phyloP scores from a whole-genome alignment of 2,888 invertebrate genomes.

The Beris chalybata region DNA sequence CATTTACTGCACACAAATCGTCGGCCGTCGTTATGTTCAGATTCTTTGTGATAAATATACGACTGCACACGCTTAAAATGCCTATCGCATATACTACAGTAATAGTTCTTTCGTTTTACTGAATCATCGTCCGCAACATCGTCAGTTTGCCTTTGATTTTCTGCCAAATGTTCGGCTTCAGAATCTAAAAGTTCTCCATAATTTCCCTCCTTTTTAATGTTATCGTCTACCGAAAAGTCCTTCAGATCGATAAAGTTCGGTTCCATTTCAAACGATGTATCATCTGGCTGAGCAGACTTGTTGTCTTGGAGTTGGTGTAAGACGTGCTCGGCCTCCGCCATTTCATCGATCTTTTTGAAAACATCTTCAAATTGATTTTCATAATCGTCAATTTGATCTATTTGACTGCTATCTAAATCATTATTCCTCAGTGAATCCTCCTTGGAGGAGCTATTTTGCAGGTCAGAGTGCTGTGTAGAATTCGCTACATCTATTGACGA shows the following conservation, averaged over 20 bases:
- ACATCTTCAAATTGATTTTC: slow-evolving; percentile 1
- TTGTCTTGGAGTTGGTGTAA: slow-evolving; percentile 18
- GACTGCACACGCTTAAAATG: slow-evolving; percentile 68
- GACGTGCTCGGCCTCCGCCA: slow-evolving; percentile 29
- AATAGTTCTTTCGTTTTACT: background rate
- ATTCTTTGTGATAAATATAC: slow-evolving; percentile 73
- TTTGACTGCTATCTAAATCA: background rate
- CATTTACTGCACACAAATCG: slow-evolving; percentile 76
- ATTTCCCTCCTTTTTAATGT: too few species aligned
- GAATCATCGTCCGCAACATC: background rate
- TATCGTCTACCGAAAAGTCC: too few species aligned
- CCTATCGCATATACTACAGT: slow-evolving; percentile 46
- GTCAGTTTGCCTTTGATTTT: background rate
- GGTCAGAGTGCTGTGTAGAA: too few species aligned
- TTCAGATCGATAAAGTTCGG: too few species aligned
- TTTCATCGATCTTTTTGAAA: slow-evolving; percentile 26
- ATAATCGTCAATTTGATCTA: background rate
- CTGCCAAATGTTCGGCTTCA: background rate
- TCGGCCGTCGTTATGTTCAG: slow-evolving; percentile 65
- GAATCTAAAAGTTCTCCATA: too few species aligned
- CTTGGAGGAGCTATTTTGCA: too few species aligned
- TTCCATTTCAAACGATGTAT: background rate
- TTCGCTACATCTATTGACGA: too few species aligned
- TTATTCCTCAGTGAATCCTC: background rate
- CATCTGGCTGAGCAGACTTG: background rate